Percentiles rank a stretch among this genome's conserved stretches.
Evolutionary conservation across 2,113 vertebrate genomes (phyloP).

Genomic region (Hoplias malabaricus): DNA sequence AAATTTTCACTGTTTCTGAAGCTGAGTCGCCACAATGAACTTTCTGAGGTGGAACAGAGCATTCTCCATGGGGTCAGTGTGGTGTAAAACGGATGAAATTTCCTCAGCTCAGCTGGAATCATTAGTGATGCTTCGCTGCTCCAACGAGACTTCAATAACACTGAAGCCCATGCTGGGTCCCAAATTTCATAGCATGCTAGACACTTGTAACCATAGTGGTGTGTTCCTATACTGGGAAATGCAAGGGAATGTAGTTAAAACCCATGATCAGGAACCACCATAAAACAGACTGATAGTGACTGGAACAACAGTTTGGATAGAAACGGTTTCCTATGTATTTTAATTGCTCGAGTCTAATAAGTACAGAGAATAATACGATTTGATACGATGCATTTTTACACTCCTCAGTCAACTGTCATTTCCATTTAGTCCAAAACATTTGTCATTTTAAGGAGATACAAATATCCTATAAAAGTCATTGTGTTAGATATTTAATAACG

Average conservation of each 20-base stretch:
- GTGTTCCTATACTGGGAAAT: background rate
- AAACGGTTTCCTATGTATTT: no score
- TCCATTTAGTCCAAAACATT: no score
- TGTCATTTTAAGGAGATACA: no score
- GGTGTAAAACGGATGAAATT: constrained; percentile 43
- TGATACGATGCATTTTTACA: no score
- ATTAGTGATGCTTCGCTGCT: constrained; percentile 51
- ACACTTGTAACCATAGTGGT: background rate
- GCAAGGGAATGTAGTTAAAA: background rate
- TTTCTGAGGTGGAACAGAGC: constrained; percentile 16
- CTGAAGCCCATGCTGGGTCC: background rate
- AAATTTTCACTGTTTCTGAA: background rate
- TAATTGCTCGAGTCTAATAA: no score
- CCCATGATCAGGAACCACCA: no score
- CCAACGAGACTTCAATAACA: constrained; percentile 34
- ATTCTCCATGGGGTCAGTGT: constrained; percentile 43
- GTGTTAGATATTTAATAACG: no score
- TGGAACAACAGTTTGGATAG: no score
- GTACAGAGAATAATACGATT: no score
- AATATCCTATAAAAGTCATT: no score
- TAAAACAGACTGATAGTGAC: no score
- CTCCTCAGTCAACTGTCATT: no score
- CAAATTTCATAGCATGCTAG: background rate
- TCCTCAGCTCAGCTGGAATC: constrained; percentile 50
- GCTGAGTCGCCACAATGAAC: background rate